Base-by-base conservation (phyloP, 2,113 vertebrate genomes). In the Oreochromis tanganicae region DNA sequence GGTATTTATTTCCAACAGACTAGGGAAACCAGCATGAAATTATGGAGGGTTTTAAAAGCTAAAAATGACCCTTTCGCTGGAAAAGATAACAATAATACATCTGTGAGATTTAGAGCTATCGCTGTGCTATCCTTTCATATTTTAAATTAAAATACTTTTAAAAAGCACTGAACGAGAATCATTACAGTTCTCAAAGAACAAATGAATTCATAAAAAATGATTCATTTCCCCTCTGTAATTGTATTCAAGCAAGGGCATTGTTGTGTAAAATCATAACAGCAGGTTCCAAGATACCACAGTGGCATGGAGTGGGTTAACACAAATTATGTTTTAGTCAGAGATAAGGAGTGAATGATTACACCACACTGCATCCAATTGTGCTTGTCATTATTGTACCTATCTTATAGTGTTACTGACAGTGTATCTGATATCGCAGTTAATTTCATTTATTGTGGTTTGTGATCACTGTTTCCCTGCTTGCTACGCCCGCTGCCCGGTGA, bases 311-410 rank as follows among this genome's bases (percentile, higher is more conserved):
- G 54, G 85, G 93, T 93, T 91, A 90, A 91, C 87, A 68, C 80
- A 91, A 90, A 87, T 90, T 81, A 85, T 81, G 85, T 88, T 92
- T 85, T 56, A 90, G 89, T 85, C 81, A 36, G 90, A 88, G 93
- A 94, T 94, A 94, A 95, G 90, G 89, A 84, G 84, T 91, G 91
- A 94, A 88, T 83, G 87, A 93, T 93, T 88, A 88, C 85, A 61
- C 89, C 57, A 82, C 89, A 87, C 75, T 90, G 91, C 86, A 90
- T 91, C 89, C 91, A 93, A 83, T 90, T 88, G 88, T 78, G 82
- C 85, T 84, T 81, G 85, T 90, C 93, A 92, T 90, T 89, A 91
- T 41, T 71, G 86, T 86, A 83, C 80, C 89, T 89, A 90, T 93
- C 91, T 91, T 59, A 41, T 9, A 86, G 82, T 85, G 87, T 91